phyloP scores from a whole-genome alignment of 92 coral and sea anemone species.

The Epizoanthus stellaris region DNA sequence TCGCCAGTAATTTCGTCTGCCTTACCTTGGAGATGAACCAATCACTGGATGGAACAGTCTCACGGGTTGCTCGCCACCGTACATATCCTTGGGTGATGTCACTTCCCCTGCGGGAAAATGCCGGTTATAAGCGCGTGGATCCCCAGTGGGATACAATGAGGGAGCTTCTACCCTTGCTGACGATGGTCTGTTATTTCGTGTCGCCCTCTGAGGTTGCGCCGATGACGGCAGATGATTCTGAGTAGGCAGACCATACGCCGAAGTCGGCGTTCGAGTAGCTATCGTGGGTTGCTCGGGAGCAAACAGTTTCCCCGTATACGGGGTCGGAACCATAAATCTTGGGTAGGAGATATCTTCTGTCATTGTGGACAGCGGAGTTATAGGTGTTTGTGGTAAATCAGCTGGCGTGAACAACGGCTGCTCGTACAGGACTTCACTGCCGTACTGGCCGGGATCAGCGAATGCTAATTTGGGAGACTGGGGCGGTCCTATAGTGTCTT shows the following conservation, averaged over 20 bases:
- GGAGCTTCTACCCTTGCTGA: conserved; percentile 7
- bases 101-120: not conserved
- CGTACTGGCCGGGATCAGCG: conserved; percentile 35
- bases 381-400: conserved; percentile 63
- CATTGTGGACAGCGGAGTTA: conserved; percentile 42
- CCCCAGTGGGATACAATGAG: not conserved
- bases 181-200: not conserved
- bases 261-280: not conserved
- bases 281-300: not conserved
- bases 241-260: conserved; percentile 13
- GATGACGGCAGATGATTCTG: conserved; percentile 24
- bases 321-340: conserved; percentile 59
- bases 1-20: too few relatives aligned
- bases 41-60: conserved; percentile 37
- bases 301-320: conserved; percentile 53
- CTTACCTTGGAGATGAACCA: conserved; percentile 43
- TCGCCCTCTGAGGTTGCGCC: conserved; percentile 20
- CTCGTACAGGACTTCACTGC: conserved; percentile 61
- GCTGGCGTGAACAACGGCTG: conserved; percentile 72
- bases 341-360: conserved; percentile 39
- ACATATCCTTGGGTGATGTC: not conserved
- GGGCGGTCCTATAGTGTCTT: conserved; percentile 15
- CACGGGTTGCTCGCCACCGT: not conserved
- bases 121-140: conserved; percentile 3
- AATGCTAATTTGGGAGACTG: conserved; percentile 53